These are phyloP conservation scores for Rattus rattus DNA, from an alignment of 2,113 vertebrate genomes.

Conservation along the genomic window DNA sequence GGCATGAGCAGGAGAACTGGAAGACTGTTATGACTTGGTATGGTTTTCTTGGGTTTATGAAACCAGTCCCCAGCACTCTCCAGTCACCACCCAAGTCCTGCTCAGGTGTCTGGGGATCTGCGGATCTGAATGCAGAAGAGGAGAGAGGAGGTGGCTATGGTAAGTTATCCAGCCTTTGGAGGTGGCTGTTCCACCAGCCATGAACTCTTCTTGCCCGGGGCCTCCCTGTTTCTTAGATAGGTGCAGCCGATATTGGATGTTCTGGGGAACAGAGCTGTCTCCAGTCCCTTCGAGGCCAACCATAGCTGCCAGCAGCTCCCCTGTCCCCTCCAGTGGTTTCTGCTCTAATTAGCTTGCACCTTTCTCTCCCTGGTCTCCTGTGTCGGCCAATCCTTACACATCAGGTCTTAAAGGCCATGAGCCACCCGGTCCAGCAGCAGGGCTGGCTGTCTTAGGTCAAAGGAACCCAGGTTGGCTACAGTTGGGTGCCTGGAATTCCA, in stretches of 20 bases:
- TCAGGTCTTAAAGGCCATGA: background rate
- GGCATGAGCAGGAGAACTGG: background rate
- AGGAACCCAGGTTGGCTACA: background rate
- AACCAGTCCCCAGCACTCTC: background rate
- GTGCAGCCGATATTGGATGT: fast-evolving
- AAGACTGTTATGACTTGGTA: fast-evolving
- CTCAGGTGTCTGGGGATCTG: background rate
- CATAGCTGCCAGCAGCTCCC: background rate
- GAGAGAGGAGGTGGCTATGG: background rate
- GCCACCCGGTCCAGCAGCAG: fast-evolving
- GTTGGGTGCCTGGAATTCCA: background rate
- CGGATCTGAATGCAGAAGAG: fast-evolving
- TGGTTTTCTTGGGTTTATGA: background rate
- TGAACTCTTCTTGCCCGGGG: background rate
- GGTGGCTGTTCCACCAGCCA: background rate
- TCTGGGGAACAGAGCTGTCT: background rate
- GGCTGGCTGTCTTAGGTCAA: background rate
- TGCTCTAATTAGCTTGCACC: background rate
- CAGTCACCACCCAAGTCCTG: fast-evolving
- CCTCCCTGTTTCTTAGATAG: background rate
- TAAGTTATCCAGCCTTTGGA: background rate
- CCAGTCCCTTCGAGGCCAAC: background rate
- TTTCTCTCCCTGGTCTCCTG: background rate
- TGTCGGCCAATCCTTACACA: background rate
- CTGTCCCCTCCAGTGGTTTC: background rate